Evolutionary conservation across 2,113 vertebrate genomes (phyloP), one percentile per base, ranked within the genome.

Genomic region (Peucedramus taeniatus): DNA sequence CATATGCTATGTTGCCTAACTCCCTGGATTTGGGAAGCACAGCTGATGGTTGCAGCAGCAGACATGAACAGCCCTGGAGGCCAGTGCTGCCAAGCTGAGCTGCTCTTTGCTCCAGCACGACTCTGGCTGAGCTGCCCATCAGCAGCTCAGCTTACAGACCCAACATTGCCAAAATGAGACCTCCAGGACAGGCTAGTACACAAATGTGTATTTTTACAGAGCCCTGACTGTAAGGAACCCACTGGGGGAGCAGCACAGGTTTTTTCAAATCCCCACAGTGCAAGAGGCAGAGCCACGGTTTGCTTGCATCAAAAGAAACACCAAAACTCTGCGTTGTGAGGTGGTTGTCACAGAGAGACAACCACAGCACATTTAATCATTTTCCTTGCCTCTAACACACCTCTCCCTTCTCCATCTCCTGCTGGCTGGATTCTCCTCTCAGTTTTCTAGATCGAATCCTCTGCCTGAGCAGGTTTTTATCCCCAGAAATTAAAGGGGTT

Each of bases 1-100:
- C 11, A 33, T 19, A 57, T 9, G 44, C 35, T 9, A 3, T 0
- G 1, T 0, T 77, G 70, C 51, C 42, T 17, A 6, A 50, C 5
- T 39, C 40, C n/a, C 50, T 0, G 7, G 57, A 27, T 39, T n/a
- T 42, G 2, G 1, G 17, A 59, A 59, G 69, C 2, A 7, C 1
- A 0, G 59, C 18, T 19, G 30, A n/a, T 11, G 65, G 23, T 15
- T 56, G 35, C 33, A 69, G n/a, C 61, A 59, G 57, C 3, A 56
- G 76, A 26, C 27, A 18, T 0, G 1, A 17, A 16, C 35, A 42
- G 42, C 39, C 49, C 65, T 24, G 37, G 53, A 57, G 56, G 64
- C 45, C 4, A 10, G 12, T 3, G 9, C 47, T 21, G 39, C 61
- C 1, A 0, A 64, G 71, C 51, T 16, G 23, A 85, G 69, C 40